These are phyloP conservation scores for Limnephilus auricula DNA, from an alignment of 2,888 invertebrate species.

Conservation along the genomic window DNA sequence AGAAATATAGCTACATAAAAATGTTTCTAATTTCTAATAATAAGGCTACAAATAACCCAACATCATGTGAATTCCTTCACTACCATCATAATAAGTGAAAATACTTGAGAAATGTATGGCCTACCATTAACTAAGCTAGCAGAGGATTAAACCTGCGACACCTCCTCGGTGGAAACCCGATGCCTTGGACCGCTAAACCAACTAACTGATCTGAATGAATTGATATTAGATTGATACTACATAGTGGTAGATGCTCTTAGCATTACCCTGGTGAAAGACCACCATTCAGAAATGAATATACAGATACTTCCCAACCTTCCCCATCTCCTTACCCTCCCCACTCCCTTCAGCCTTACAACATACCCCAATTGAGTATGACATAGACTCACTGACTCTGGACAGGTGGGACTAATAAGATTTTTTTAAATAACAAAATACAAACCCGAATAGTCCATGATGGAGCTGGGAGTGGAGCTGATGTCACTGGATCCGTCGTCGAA, in stretches of 20 bases:
- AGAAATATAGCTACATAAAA: too few species aligned
- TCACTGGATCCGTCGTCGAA: slow-evolving; percentile 90
- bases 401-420: not conserved
- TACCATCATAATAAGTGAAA: not conserved
- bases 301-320: too few species aligned
- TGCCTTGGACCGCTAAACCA: not conserved
- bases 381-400: too few species aligned
- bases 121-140: not conserved
- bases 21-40: too few species aligned
- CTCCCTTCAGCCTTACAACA: too few species aligned
- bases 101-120: not conserved
- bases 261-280: too few species aligned
- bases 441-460: slow-evolving; percentile 93
- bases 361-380: too few species aligned
- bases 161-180: not conserved
- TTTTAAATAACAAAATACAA: slow-evolving; percentile 69
- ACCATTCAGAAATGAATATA: too few species aligned
- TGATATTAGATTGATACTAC: not conserved
- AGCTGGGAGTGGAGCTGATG: slow-evolving; percentile 89
- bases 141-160: not conserved
- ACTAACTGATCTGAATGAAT: not conserved
- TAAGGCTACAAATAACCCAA: not conserved
- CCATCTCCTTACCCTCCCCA: too few species aligned
- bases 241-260: too few species aligned
- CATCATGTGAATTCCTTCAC: not conserved